phyloP scores from a whole-genome alignment of 2,113 vertebrate species.

The Platycercus adscitus region DNA sequence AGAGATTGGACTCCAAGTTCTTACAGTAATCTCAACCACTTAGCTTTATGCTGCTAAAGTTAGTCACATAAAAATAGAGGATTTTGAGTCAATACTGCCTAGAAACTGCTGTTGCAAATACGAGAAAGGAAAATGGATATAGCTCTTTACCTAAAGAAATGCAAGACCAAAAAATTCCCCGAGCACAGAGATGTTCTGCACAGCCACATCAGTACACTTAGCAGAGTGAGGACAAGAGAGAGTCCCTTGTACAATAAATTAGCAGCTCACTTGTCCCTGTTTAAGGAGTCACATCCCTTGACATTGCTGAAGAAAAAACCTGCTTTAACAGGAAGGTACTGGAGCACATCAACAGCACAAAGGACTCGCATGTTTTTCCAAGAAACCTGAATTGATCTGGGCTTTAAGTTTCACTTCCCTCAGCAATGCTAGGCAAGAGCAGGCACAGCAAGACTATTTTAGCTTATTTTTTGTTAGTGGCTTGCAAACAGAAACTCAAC shows the following conservation, averaged over 20 bases:
- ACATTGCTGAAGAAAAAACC: background rate
- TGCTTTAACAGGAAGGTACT: background rate
- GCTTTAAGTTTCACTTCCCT: conserved; percentile 12
- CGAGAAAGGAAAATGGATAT: background rate
- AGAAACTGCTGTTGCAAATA: background rate
- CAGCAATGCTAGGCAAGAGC: conserved; percentile 21
- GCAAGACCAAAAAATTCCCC: background rate
- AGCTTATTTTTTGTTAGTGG: conserved; percentile 34
- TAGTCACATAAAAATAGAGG: background rate
- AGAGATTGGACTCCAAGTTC: background rate
- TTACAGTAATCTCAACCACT: background rate
- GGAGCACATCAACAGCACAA: background rate
- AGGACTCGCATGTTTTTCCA: background rate
- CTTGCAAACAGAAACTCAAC: conserved; percentile 36
- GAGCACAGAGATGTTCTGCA: background rate
- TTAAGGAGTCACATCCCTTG: background rate
- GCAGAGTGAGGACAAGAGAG: background rate
- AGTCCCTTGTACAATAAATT: background rate
- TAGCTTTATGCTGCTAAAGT: background rate
- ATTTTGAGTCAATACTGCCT: background rate
- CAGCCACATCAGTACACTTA: accelerated
- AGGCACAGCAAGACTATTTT: conserved; percentile 49
- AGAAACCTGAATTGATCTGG: background rate
- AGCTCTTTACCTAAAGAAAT: background rate
- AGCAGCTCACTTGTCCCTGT: background rate